A percentile compares a stretch with the other conserved stretches of the same genome.
These are phyloP conservation scores for Prochilodus magdalenae DNA, from an alignment of 2,113 vertebrate genomes.

Conservation along the genomic window DNA sequence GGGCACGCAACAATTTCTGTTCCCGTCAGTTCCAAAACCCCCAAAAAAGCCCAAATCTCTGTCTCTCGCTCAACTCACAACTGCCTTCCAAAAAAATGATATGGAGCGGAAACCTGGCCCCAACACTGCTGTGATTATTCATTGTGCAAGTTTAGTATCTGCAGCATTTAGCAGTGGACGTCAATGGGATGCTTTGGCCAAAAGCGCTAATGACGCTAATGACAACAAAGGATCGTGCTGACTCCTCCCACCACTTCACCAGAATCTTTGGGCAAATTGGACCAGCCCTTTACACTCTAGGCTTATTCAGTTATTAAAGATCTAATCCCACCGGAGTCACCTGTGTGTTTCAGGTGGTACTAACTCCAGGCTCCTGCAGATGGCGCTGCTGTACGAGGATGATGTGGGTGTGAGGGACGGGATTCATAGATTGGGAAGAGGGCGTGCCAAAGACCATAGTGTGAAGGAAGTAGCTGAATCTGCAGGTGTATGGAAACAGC, in stretches of 20 bases:
- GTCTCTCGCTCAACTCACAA: neutral
- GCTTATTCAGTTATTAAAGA: too few relatives aligned
- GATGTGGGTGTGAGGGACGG: too few relatives aligned
- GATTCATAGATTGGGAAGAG: too few relatives aligned
- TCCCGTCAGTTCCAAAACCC: neutral
- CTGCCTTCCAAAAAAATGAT: neutral
- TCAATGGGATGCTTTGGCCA: neutral
- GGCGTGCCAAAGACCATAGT: too few relatives aligned
- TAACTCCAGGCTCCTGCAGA: too few relatives aligned
- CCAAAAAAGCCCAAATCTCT: constrained; percentile 9
- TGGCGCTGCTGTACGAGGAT: too few relatives aligned
- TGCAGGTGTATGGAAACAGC: too few relatives aligned
- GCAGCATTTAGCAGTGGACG: neutral
- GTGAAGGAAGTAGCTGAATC: too few relatives aligned
- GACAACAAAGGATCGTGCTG: neutral
- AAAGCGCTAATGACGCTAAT: neutral
- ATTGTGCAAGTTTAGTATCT: neutral
- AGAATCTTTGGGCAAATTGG: too few relatives aligned
- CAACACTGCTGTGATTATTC: neutral
- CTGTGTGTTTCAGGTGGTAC: too few relatives aligned
- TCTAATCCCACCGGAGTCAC: too few relatives aligned
- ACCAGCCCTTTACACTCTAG: neutral
- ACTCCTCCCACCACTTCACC: too few relatives aligned
- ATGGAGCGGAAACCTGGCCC: neutral
- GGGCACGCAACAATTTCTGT: neutral